Evolutionary conservation across 2,113 vertebrate species (phyloP).

Genomic region (Talpa occidentalis): DNA sequence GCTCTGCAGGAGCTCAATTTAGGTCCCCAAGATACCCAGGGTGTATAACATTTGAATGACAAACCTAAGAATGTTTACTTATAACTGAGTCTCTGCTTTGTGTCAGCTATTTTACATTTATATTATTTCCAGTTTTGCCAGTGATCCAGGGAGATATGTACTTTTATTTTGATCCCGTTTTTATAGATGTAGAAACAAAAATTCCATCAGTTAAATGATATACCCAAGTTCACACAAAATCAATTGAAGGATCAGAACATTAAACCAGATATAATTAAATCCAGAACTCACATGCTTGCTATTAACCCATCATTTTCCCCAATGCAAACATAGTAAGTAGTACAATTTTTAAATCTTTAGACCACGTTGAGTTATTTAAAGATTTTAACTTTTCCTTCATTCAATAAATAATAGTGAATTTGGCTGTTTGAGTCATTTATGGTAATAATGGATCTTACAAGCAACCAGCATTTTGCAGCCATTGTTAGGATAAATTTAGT

Average conservation of each 20-base stretch:
- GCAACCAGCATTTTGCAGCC: conserved; percentile 46
- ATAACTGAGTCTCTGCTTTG: background rate
- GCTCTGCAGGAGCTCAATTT: background rate
- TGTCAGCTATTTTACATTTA: background rate
- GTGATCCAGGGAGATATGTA: background rate
- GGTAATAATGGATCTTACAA: conserved; percentile 50
- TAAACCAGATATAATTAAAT: background rate
- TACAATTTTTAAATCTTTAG: conserved; percentile 46
- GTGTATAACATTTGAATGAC: background rate
- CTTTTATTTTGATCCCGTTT: conserved; percentile 28
- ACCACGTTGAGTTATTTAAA: conserved; percentile 38
- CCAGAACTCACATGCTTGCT: background rate
- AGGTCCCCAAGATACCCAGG: background rate
- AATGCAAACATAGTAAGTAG: conserved; percentile 48
- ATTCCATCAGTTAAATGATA: background rate
- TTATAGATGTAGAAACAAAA: background rate
- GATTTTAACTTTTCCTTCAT: conserved; percentile 58
- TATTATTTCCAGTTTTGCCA: conserved; percentile 10
- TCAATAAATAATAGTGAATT: conserved; percentile 67
- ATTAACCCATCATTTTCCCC: background rate
- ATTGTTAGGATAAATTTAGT: conserved; percentile 61
- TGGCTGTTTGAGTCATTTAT: conserved; percentile 51
- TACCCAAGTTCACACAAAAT: background rate
- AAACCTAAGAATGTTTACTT: background rate
- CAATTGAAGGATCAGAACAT: background rate